Percentiles rank a stretch among this genome's conserved stretches.
These are phyloP conservation scores for Anguilla megastoma DNA, from an alignment of 2,797 vertebrate species.

Conservation along the genomic window DNA sequence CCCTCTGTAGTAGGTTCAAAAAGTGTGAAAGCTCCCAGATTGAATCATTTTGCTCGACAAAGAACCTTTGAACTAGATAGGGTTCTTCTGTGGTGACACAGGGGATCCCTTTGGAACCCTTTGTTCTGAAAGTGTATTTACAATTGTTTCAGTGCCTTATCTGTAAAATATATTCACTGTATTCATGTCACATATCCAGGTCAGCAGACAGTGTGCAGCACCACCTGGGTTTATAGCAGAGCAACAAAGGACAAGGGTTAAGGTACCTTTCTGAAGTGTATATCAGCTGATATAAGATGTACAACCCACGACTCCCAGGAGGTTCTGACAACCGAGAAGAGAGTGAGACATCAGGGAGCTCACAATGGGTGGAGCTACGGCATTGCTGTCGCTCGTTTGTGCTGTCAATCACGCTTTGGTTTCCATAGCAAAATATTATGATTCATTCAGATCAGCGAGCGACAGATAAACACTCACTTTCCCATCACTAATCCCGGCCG, in stretches of 20 bases:
- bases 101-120: too few relatives aligned
- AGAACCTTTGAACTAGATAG: too few relatives aligned
- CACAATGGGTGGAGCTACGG: not conserved
- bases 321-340: not conserved
- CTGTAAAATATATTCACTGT: not conserved
- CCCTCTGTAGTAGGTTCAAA: too few relatives aligned
- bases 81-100: too few relatives aligned
- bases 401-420: not conserved
- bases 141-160: not conserved
- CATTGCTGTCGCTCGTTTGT: not conserved
- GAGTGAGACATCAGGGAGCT: not conserved
- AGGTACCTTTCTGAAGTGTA: not conserved
- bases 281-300: not conserved
- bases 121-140: not conserved
- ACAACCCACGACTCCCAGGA: not conserved
- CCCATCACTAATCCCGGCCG: not conserved
- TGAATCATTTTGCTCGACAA: too few relatives aligned
- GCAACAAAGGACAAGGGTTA: not conserved
- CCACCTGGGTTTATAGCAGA: not conserved
- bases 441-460: not conserved
- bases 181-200: not conserved
- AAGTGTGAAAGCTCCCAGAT: too few relatives aligned
- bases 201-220: not conserved
- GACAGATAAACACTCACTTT: not conserved
- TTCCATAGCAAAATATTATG: not conserved